phyloP scores from a whole-genome alignment of 2,113 vertebrate species.

The Balaeniceps rex region DNA sequence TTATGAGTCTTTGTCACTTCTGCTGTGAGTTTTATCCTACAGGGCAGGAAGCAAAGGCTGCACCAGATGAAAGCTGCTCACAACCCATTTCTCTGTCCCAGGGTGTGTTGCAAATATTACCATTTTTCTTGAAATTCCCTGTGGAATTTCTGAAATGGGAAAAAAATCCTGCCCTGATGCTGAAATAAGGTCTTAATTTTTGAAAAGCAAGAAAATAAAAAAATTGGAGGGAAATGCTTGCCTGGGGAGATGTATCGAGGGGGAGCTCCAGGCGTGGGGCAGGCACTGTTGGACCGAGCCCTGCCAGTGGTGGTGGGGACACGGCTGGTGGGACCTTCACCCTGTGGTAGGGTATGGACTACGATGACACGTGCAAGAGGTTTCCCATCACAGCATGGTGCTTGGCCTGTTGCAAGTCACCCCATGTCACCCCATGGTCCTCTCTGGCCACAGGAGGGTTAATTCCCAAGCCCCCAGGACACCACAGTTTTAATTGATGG shows the following conservation, averaged over 20 bases:
- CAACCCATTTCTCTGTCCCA: not conserved
- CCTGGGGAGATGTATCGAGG: accelerated
- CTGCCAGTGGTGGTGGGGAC: not conserved
- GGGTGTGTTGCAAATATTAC: not conserved
- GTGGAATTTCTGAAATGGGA: not conserved
- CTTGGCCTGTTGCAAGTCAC: not conserved
- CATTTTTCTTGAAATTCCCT: not conserved
- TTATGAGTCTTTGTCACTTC: constrained; percentile 15
- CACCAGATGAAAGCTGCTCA: not conserved
- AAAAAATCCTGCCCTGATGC: not conserved
- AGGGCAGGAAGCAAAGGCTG: not conserved
- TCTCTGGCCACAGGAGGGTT: accelerated
- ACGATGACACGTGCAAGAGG: accelerated
- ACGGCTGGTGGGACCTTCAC: not conserved
- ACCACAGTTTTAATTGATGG: not conserved
- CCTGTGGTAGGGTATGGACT: not conserved
- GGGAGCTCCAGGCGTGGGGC: not conserved
- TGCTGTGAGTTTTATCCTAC: constrained; percentile 13
- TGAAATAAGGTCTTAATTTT: not conserved
- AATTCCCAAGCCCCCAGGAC: not conserved
- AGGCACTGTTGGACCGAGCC: not conserved
- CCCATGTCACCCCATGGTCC: not conserved
- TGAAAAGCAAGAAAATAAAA: not conserved
- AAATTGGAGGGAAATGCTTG: not conserved
- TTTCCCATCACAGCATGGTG: accelerated